phyloP scores from a whole-genome alignment of 1,140 invertebrate species.

The Tetragnatha versicolor region DNA sequence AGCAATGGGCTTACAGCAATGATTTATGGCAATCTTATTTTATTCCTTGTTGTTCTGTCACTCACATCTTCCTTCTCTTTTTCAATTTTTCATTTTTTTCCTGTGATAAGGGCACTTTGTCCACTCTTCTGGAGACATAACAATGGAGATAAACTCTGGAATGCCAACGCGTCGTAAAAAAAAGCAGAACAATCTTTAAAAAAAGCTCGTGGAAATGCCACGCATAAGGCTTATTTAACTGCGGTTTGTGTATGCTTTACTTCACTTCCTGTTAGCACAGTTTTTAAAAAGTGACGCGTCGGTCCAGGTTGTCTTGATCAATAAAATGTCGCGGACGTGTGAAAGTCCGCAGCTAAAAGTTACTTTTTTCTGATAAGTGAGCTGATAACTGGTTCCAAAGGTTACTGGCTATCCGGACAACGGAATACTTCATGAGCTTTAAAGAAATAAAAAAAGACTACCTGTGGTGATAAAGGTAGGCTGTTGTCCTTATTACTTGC shows the following conservation, averaged over 20 bases:
- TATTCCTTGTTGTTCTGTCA: too few species aligned
- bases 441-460: conserved; percentile 32
- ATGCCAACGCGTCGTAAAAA: not conserved
- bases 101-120: not conserved
- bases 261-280: conserved; percentile 27
- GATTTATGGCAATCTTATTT: too few species aligned
- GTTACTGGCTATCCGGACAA: conserved; percentile 49
- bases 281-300: conserved; percentile 4
- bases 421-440: not conserved
- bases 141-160: not conserved
- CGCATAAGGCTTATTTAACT: not conserved
- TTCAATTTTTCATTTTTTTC: too few species aligned
- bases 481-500: conserved; percentile 32
- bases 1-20: too few species aligned
- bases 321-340: conserved; percentile 20
- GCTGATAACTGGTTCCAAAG: conserved; percentile 35
- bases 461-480: conserved; percentile 6
- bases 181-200: not conserved
- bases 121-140: not conserved
- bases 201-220: too few species aligned
- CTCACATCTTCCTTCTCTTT: too few species aligned
- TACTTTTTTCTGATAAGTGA: conserved; percentile 31
- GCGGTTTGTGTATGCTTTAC: conserved; percentile 3
- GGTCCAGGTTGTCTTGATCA: not conserved
- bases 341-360: conserved; percentile 49